Percentiles rank a stretch among this genome's conserved stretches.
Conservation (phyloP, 2,797 vertebrate species). For the Pelodytes ibericus region DNA sequence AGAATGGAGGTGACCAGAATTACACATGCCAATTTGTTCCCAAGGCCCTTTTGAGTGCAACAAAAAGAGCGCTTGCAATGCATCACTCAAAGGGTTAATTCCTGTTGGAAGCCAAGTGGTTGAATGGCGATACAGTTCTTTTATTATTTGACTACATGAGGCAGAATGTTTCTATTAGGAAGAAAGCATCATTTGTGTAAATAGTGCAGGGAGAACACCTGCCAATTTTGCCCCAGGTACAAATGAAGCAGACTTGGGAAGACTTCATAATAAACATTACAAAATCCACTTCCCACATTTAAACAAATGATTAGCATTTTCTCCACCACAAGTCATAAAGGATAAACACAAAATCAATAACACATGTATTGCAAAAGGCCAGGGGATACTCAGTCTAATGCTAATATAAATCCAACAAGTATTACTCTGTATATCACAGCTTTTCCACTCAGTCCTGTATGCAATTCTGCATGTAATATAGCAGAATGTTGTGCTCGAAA, state of each 20-base stretch:
- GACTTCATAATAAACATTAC: conserved; percentile 34
- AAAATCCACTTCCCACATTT: conserved; percentile 9
- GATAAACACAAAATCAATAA: neutral
- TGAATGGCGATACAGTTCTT: neutral
- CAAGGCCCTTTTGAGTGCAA: no score
- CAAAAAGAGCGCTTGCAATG: no score
- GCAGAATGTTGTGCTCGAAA: neutral
- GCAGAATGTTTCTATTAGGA: neutral
- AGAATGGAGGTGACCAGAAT: no score
- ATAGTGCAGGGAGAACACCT: conserved; percentile 30
- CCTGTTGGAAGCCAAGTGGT: neutral
- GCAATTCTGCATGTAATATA: neutral
- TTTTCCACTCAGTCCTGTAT: neutral
- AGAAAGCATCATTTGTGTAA: conserved; percentile 16
- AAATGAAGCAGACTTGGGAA: conserved; percentile 25
- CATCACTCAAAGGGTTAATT: neutral
- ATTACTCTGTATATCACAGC: neutral
- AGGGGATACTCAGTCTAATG: neutral
- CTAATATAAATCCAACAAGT: neutral
- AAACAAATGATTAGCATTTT: conserved; percentile 48
- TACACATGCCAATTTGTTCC: no score
- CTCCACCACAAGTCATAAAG: neutral
- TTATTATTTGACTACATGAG: conserved; percentile 4
- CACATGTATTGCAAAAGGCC: neutral
- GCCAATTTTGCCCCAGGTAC: conserved; percentile 26